Conservation (phyloP, 1,140 invertebrate genomes). For the Artemia franciscana region DNA sequence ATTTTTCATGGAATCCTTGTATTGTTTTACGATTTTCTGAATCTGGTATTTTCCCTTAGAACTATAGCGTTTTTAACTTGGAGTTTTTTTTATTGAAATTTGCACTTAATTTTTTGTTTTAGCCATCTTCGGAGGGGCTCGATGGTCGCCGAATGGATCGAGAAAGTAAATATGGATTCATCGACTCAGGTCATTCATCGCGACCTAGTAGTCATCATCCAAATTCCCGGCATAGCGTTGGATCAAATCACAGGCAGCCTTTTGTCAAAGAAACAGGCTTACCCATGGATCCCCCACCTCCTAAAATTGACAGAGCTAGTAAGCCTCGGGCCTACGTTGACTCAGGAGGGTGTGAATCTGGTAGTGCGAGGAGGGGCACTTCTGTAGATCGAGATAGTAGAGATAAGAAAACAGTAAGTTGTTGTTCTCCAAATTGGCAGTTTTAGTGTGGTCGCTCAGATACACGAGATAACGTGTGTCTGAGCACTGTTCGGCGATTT, state of each 20-base stretch:
- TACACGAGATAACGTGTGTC: too few relatives aligned
- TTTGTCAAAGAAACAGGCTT: neutral
- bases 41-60: neutral
- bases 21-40: neutral
- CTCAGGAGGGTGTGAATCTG: conserved; percentile 35
- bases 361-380: conserved; percentile 16
- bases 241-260: neutral
- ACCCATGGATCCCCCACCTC: conserved; percentile 25
- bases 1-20: too few relatives aligned
- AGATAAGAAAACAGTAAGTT: conserved; percentile 28
- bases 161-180: conserved; percentile 38
- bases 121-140: conserved; percentile 13
- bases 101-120: too few relatives aligned
- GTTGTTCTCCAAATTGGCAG: too few relatives aligned
- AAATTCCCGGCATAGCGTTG: neutral
- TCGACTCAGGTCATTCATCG: conserved; percentile 15
- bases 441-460: too few relatives aligned
- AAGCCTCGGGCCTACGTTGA: conserved; percentile 30
- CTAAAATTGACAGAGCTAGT: conserved; percentile 46
- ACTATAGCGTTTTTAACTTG: too few relatives aligned
- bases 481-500: too few relatives aligned
- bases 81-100: too few relatives aligned
- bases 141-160: conserved; percentile 24
- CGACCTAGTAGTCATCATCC: conserved; percentile 9
- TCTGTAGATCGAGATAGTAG: conserved; percentile 25